Percentiles rank a stretch among this genome's conserved stretches.
phyloP scores from a whole-genome alignment of 2,888 invertebrate species.

The Strigamia crassipes region DNA sequence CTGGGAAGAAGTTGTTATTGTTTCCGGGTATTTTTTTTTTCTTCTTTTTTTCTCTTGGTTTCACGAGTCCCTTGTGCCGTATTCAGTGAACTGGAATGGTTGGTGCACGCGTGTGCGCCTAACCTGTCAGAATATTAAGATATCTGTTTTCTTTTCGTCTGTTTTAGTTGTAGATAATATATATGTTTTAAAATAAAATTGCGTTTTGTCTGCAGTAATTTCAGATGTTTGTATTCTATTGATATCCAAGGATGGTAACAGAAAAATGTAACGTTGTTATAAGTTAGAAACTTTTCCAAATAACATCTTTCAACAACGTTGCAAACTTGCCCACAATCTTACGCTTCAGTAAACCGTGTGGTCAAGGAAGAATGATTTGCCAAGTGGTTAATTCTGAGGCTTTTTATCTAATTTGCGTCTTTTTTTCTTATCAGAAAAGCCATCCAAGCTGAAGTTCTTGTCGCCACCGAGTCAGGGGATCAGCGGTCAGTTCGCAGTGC shows the following conservation, averaged over 20 bases:
- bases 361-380: not conserved
- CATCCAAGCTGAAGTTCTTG: constrained; percentile 54
- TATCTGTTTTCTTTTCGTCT: not conserved
- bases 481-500: constrained; percentile 63
- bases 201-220: too few relatives aligned
- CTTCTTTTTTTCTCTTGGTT: too few relatives aligned
- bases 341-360: not conserved
- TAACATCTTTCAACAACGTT: not conserved
- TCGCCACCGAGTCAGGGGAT: constrained; percentile 54
- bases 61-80: not conserved
- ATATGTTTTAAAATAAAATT: not conserved
- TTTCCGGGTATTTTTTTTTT: not conserved
- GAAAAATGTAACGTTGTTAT: too few relatives aligned
- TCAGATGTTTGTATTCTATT: too few relatives aligned
- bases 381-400: constrained; percentile 7
- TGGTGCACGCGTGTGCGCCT: not conserved
- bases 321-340: not conserved
- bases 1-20: not conserved
- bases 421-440: constrained; percentile 52
- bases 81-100: not conserved
- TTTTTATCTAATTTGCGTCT: constrained; percentile 41
- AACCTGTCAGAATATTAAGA: not conserved
- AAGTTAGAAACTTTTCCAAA: not conserved
- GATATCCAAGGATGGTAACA: too few relatives aligned
- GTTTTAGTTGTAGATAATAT: not conserved